Percentiles rank a stretch among this genome's conserved stretches.
phyloP scores from a whole-genome alignment of 2,113 vertebrate genomes.

The Mixornis gularis region DNA sequence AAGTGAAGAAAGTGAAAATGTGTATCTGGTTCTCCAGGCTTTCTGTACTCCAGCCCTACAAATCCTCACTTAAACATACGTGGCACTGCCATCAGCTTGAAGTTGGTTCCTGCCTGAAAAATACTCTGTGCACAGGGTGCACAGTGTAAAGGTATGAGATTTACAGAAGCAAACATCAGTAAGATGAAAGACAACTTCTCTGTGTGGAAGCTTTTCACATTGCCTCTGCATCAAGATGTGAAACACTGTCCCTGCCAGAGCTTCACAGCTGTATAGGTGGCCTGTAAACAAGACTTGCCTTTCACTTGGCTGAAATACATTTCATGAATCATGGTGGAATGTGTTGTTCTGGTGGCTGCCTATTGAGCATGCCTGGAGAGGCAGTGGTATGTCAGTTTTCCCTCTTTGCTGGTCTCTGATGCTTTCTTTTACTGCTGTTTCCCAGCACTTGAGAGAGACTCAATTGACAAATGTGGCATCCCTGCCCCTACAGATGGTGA shows the following conservation, averaged over 20 bases:
- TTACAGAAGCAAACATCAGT: not conserved
- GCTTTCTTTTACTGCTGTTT: not conserved
- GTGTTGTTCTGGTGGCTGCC: not conserved
- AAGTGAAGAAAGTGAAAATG: not conserved
- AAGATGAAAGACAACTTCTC: not conserved
- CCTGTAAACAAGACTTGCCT: not conserved
- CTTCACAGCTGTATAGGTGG: not conserved
- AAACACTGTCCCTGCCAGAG: not conserved
- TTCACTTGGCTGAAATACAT: not conserved
- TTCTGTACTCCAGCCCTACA: not conserved
- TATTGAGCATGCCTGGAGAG: not conserved
- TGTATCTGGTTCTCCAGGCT: not conserved
- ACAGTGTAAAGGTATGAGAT: not conserved
- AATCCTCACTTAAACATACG: not conserved
- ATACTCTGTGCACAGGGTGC: not conserved
- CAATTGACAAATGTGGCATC: accelerated
- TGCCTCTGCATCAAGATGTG: not conserved
- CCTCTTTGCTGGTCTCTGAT: not conserved
- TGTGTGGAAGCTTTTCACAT: not conserved
- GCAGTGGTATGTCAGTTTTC: not conserved
- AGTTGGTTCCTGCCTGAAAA: not conserved
- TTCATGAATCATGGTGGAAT: not conserved
- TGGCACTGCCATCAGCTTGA: not conserved
- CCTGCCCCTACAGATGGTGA: not conserved
- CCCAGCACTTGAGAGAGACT: not conserved